Evolutionary conservation across 2,113 vertebrate genomes (phyloP).

Genomic region (Vulpes lagopus): DNA sequence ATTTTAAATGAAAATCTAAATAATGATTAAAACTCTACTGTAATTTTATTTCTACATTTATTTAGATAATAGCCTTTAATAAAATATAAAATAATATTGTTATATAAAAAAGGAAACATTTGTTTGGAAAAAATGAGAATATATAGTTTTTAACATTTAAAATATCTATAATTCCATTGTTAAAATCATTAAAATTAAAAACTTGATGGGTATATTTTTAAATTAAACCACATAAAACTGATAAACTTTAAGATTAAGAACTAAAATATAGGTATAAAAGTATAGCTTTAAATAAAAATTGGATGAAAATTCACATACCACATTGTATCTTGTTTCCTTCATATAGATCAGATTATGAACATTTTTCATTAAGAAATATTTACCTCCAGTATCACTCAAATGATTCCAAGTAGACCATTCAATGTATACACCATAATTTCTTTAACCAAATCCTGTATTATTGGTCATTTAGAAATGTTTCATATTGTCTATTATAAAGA

Average conservation of each 20-base stretch:
- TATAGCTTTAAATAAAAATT: slow-evolving; percentile 18
- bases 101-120: background rate
- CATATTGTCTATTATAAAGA: background rate
- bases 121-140: background rate
- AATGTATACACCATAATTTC: background rate
- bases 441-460: background rate
- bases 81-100: slow-evolving; percentile 25
- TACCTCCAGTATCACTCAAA: background rate
- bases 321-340: background rate
- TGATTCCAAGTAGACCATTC: background rate
- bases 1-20: slow-evolving; percentile 35
- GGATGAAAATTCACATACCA: background rate
- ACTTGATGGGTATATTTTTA: background rate
- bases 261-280: background rate
- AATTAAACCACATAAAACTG: background rate
- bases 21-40: slow-evolving; percentile 1
- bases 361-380: background rate
- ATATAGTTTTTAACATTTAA: background rate
- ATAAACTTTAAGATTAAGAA: background rate
- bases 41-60: slow-evolving; percentile 34
- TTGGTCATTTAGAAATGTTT: background rate
- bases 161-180: background rate
- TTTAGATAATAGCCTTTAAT: background rate
- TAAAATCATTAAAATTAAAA: slow-evolving; percentile 45
- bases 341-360: background rate